Conservation (phyloP, 2,113 vertebrate genomes). For the Cygnus atratus region DNA sequence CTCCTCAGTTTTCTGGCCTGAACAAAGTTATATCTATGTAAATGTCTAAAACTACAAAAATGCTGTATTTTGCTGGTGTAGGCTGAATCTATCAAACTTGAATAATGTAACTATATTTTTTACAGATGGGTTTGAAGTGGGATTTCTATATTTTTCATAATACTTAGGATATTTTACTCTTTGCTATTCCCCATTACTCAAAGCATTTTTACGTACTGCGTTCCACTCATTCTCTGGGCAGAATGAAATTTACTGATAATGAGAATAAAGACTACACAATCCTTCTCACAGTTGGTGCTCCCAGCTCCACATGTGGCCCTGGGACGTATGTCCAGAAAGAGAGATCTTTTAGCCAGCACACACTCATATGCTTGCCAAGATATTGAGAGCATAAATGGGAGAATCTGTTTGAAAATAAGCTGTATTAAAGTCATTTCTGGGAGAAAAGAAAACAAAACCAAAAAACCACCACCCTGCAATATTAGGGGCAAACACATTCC, state of each 20-base stretch:
- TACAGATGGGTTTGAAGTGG: background rate
- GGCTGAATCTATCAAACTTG: background rate
- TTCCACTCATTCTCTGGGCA: background rate
- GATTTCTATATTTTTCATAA: background rate
- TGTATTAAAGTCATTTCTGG: background rate
- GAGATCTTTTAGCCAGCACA: background rate
- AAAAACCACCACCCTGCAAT: background rate
- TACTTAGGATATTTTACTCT: background rate
- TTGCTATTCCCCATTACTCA: background rate
- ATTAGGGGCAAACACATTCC: background rate
- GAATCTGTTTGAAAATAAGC: background rate
- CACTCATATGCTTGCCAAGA: background rate
- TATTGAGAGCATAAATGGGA: background rate
- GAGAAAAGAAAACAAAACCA: background rate
- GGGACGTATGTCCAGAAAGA: background rate
- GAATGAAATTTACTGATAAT: background rate
- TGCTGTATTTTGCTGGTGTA: background rate
- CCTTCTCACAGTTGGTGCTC: background rate
- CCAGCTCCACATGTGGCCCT: background rate
- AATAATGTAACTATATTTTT: background rate
- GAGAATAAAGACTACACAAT: background rate
- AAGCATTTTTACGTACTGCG: background rate
- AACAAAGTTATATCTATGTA: background rate
- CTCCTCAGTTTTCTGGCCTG: background rate
- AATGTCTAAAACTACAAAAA: background rate